These are phyloP conservation scores for Homarus gammarus DNA, from an alignment of 2,888 invertebrate species.

Conservation along the genomic window DNA sequence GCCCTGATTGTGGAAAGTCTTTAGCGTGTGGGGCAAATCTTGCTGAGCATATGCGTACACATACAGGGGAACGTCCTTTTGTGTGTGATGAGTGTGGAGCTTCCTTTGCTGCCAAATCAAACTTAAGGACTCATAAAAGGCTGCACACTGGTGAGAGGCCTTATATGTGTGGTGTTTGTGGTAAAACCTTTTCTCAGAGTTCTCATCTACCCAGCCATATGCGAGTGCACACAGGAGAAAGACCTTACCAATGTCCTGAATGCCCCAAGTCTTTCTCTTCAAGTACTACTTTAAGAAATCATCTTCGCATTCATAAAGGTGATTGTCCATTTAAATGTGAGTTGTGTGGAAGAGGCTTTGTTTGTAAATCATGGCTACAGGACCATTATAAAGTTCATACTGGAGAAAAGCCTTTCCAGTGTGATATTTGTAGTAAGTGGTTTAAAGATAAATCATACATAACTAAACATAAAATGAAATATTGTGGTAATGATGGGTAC, in stretches of 20 bases:
- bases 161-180: constrained; percentile 74
- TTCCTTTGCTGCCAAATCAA: constrained; percentile 73
- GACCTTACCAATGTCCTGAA: constrained; percentile 70
- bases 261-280: constrained; percentile 71
- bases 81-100: constrained; percentile 72
- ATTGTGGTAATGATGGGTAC: constrained; percentile 75
- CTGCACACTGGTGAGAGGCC: constrained; percentile 74
- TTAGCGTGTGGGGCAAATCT: constrained; percentile 68
- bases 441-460: constrained; percentile 75
- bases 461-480: constrained; percentile 72
- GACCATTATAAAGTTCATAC: constrained; percentile 74
- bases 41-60: constrained; percentile 69
- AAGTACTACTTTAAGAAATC: constrained; percentile 67
- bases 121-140: constrained; percentile 68
- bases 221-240: constrained; percentile 73
- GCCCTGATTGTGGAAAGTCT: constrained; percentile 63
- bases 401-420: constrained; percentile 73
- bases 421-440: constrained; percentile 72
- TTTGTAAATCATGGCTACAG: constrained; percentile 69
- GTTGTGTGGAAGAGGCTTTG: constrained; percentile 67
- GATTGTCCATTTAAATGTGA: constrained; percentile 73
- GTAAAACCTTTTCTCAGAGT: constrained; percentile 72
- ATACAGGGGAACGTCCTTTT: constrained; percentile 70
- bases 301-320: constrained; percentile 69
- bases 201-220: constrained; percentile 71